Evolutionary conservation across 2,888 invertebrate genomes (phyloP), one percentile per base, ranked within the genome.

Genomic region (Dryadula phaetusa): DNA sequence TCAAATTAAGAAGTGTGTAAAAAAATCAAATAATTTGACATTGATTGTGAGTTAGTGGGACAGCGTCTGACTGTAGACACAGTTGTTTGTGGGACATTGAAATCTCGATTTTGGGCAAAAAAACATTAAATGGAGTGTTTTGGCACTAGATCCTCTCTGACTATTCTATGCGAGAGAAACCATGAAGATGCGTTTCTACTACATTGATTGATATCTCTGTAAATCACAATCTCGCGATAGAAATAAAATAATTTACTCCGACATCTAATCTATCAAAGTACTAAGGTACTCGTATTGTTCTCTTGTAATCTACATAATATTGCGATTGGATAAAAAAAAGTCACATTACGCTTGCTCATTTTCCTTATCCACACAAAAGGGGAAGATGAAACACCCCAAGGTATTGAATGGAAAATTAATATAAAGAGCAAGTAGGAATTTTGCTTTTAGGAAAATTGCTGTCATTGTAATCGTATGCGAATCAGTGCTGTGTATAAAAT

Each of bases 381-480:
- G 46, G 56, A 28, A 58, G 47, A 64, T 49, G 54, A 62, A 70
- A 60, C 71, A 68, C 71, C 72, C 67, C 64, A 70, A 70, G 70
- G 73, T 70, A 69, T 71, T 74, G 75, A 82, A 81, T 76, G 70
- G 70, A 70, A 74, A 71, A 82, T 81, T 81, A 79, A 78, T 81
- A 77, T 78, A 73, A 77, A 73, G 74, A 77, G 74, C 77, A 63
- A 63, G 46, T 22, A 66, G 63, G 75, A 77, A 76, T 78, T 80
- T 75, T 75, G 79, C 82, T 80, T 75, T 76, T 73, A 76, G 72
- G 80, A 79, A 83, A 81, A 84, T 85, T 79, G 81, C 76, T 79
- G 77, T 79, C 79, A 79, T 83, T 83, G 80, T 83, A 74, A 74
- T 72, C 71, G 69, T 64, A 71, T 74, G 70, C 75, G 75, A 73